These are phyloP conservation scores for Ramphastos sulfuratus DNA, from an alignment of 2,113 vertebrate genomes.

Conservation along the genomic window DNA sequence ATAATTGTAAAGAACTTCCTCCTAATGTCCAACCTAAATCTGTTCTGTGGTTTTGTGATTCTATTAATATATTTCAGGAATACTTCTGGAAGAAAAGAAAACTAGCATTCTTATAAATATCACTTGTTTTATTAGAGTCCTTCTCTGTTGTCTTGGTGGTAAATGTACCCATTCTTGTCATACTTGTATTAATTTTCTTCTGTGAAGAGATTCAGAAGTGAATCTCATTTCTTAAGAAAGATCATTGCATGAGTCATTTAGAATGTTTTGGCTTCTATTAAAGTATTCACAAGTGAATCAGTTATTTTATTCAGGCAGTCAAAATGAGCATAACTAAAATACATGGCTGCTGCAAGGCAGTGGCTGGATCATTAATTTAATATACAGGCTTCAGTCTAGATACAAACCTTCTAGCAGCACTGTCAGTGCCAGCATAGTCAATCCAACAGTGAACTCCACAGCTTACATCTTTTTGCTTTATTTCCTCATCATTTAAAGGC, in stretches of 20 bases:
- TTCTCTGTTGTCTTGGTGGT: background rate
- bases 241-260: background rate
- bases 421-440: background rate
- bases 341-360: background rate
- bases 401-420: background rate
- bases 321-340: background rate
- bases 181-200: background rate
- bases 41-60: too few species aligned
- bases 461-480: background rate
- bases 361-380: slow-evolving; percentile 26
- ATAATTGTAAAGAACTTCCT: too few species aligned
- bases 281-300: slow-evolving; percentile 42
- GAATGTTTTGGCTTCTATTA: background rate
- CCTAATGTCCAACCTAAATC: too few species aligned
- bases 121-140: background rate
- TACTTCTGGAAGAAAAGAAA: background rate
- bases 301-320: background rate
- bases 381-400: background rate
- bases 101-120: background rate
- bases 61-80: background rate
- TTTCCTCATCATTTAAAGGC: background rate
- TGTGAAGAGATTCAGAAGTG: background rate
- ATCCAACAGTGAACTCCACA: background rate
- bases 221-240: slow-evolving; percentile 11
- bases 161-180: slow-evolving; percentile 10